Evolutionary conservation across 2,797 vertebrate genomes (phyloP), one percentile per base, ranked within the genome.

Genomic region (Picus viridis): DNA sequence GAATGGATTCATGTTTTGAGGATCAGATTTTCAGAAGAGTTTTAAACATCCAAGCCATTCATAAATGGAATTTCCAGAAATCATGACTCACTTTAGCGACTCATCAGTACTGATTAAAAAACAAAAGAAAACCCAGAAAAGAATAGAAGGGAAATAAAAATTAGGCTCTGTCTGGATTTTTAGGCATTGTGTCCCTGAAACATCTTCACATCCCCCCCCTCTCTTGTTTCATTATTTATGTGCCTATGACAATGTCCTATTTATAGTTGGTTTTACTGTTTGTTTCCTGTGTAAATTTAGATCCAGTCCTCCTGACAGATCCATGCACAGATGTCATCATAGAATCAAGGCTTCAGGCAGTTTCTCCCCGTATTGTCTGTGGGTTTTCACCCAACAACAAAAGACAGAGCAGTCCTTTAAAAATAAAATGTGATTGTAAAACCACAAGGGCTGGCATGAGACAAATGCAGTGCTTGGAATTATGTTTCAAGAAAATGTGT

Each of bases 401-500:
- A 95, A 96, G 94, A 26, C 88, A 96, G 96, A 95, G 92, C 92
- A 93, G 85, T 89, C 93, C 88, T 92, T 96, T 93, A 94, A 96
- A 96, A 96, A 93, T 79, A 90, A 96, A 91, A 94, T 15, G 69
- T 16, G 81, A 94, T 91, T 94, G 90, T 95, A 90, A 95, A 96
- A 76, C 92, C 86, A 64, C 92, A 5, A 95, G 90, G 87, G 91
- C 54, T 96, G 96, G 81, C 94, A 93, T 72, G 92, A 96, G 88
- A 90, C 95, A 90, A 95, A 96, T 16, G 47, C 93, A 86, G 92
- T 36, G 84, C 92, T 93, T 17, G 59, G 94, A 96, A 95, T 94
- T 94, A 93, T 75, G 95, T 81, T 93, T 94, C 92, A 90, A 94
- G 95, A 95, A 95, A 96, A 94, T 92, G 95, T 96, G 96, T 96